Percentiles rank a stretch among this genome's conserved stretches.
These are phyloP conservation scores for Chrysolina haemoptera DNA, from an alignment of 2,888 invertebrate genomes.

Conservation along the genomic window DNA sequence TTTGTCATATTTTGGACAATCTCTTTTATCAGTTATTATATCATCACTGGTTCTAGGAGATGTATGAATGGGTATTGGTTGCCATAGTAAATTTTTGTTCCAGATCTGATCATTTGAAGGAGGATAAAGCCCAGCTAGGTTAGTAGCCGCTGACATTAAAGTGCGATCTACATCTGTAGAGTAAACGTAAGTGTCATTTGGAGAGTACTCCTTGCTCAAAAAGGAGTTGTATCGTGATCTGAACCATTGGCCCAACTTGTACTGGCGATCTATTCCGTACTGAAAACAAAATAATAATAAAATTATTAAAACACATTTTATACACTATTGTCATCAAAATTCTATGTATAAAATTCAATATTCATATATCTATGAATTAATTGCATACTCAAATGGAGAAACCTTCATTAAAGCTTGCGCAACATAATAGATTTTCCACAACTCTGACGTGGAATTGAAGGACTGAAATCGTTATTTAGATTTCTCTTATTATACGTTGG, in stretches of 20 bases:
- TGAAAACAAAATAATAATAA: conserved; percentile 39
- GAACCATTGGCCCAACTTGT: conserved; percentile 81
- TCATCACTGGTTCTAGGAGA: conserved; percentile 46
- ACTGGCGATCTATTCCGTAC: conserved; percentile 78
- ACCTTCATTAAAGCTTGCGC: too few species aligned
- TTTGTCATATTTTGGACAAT: conserved; percentile 78
- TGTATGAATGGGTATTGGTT: conserved; percentile 82
- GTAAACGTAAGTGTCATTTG: conserved; percentile 73
- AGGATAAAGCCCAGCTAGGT: conserved; percentile 75
- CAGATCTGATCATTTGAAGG: conserved; percentile 69
- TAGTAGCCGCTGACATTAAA: conserved; percentile 87
- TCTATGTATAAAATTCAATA: too few species aligned
- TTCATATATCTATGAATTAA: not conserved
- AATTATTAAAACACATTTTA: not conserved
- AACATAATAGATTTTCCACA: too few species aligned
- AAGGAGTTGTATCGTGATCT: conserved; percentile 79
- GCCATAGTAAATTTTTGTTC: conserved; percentile 71
- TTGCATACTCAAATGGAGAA: too few species aligned
- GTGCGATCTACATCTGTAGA: conserved; percentile 92
- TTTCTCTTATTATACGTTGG: too few species aligned
- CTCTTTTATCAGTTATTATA: conserved; percentile 28
- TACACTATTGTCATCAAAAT: too few species aligned
- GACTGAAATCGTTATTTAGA: too few species aligned
- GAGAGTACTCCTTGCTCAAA: conserved; percentile 72
- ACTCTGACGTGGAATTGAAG: too few species aligned